Conservation (phyloP, 1,140 invertebrate species). For the Drosophila chauvacae region DNA sequence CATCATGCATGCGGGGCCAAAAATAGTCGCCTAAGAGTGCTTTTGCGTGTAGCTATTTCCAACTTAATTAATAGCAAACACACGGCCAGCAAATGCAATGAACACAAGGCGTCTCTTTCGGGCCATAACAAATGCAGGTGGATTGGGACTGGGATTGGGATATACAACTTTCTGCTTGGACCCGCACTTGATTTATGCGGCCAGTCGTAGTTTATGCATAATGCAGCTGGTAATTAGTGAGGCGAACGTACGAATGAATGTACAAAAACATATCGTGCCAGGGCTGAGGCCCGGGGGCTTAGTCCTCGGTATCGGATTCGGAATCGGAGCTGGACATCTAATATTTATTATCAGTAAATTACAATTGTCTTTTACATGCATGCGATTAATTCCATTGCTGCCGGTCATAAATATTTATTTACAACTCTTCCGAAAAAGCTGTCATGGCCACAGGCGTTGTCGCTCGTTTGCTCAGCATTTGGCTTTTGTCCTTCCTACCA, state of each 20-base stretch:
- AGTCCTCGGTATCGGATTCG: conserved; percentile 26
- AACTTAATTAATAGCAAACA: conserved; percentile 82
- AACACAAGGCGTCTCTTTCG: conserved; percentile 25
- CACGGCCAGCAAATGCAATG: conserved; percentile 49
- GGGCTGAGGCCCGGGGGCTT: conserved; percentile 22
- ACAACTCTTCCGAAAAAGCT: conserved; percentile 69
- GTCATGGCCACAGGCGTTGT: conserved; percentile 66
- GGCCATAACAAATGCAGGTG: conserved; percentile 41
- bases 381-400: conserved; percentile 59
- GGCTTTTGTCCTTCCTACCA: conserved; percentile 45
- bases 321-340: conserved; percentile 51
- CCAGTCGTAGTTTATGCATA: conserved; percentile 74
- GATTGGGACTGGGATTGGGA: conserved; percentile 11
- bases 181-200: conserved; percentile 72
- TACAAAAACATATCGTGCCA: conserved; percentile 37
- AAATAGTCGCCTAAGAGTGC: conserved; percentile 80
- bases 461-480: conserved; percentile 31
- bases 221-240: conserved; percentile 75
- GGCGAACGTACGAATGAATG: conserved; percentile 45
- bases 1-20: conserved; percentile 70
- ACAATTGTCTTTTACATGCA: conserved; percentile 80
- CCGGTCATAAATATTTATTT: conserved; percentile 79
- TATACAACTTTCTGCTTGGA: conserved; percentile 63
- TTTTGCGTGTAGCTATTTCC: conserved; percentile 80
- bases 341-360: conserved; percentile 83